Evolutionary conservation across 2,797 vertebrate species (phyloP).

Genomic region (Diplodus puntazzo): DNA sequence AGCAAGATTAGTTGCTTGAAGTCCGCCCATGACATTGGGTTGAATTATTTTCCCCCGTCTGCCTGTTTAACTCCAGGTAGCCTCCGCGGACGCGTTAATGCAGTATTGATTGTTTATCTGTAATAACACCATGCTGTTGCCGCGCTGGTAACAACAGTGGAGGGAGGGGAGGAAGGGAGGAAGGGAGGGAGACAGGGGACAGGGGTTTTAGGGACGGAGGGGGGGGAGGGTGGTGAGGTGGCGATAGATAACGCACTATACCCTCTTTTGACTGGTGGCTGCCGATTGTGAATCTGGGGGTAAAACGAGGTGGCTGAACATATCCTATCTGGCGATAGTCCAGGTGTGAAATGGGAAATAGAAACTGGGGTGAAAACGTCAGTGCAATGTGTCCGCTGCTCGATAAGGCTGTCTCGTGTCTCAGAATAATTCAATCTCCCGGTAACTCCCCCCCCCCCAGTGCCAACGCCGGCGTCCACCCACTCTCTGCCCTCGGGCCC

Average conservation of each 20-base stretch:
- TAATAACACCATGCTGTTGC: constrained; percentile 67
- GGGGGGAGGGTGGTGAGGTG: constrained; percentile 48
- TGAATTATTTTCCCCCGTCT: constrained; percentile 68
- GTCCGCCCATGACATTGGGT: constrained; percentile 67
- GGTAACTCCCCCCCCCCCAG: constrained; percentile 17
- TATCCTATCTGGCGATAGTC: constrained; percentile 74
- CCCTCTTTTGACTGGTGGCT: constrained; percentile 65
- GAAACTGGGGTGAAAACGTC: constrained; percentile 70
- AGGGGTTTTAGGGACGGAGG: constrained; percentile 12
- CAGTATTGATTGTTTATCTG: constrained; percentile 84
- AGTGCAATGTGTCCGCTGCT: constrained; percentile 69
- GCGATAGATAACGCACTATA: constrained; percentile 70
- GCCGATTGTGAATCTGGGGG: constrained; percentile 67
- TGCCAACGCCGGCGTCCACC: constrained; percentile 48
- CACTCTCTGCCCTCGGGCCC: constrained; percentile 51
- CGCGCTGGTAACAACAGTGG: constrained; percentile 40
- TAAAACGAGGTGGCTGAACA: constrained; percentile 62
- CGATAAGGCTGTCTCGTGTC: constrained; percentile 75
- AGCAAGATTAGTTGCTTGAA: constrained; percentile 61
- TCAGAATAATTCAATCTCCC: constrained; percentile 71
- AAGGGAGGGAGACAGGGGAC: neutral
- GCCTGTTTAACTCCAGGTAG: constrained; percentile 69
- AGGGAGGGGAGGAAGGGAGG: neutral
- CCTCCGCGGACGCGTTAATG: constrained; percentile 71
- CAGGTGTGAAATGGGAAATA: constrained; percentile 82